A percentile compares a stretch with the other conserved stretches of the same genome.
These are phyloP conservation scores for Danio choprae DNA, from an alignment of 2,797 vertebrate genomes.

Conservation along the genomic window DNA sequence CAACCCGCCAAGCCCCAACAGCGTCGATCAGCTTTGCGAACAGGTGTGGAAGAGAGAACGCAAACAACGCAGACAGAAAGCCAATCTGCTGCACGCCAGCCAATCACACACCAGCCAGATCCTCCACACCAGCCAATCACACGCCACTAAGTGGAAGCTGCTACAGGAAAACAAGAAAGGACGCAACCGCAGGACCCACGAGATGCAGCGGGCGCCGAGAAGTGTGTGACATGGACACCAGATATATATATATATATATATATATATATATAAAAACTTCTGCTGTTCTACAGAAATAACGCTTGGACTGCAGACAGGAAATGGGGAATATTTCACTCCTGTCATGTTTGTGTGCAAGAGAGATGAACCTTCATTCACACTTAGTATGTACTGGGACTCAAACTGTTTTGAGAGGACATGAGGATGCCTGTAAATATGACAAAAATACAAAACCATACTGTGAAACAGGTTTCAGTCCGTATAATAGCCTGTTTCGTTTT, in stretches of 20 bases:
- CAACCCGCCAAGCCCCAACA: conserved; percentile 94
- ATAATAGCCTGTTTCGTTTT: conserved; percentile 21
- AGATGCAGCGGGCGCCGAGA: conserved; percentile 95
- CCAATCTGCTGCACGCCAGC: conserved; percentile 74
- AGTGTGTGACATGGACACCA: conserved; percentile 85
- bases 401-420: conserved; percentile 22
- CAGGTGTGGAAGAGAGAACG: conserved; percentile 98
- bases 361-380: conserved; percentile 30
- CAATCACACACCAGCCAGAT: conserved; percentile 64
- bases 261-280: conserved; percentile 69
- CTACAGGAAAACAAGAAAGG: conserved; percentile 97
- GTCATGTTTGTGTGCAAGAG: conserved; percentile 16
- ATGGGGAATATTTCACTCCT: conserved; percentile 40
- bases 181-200: conserved; percentile 98
- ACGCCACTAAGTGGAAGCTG: conserved; percentile 92
- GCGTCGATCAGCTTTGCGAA: conserved; percentile 98
- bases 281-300: conserved; percentile 77
- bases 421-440: conserved; percentile 56
- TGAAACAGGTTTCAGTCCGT: conserved; percentile 35
- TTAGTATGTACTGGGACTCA: conserved; percentile 38
- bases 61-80: conserved; percentile 90
- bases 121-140: conserved; percentile 72
- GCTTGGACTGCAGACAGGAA: conserved; percentile 31
- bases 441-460: conserved; percentile 40
- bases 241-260: conserved; percentile 27